phyloP scores from a whole-genome alignment of 2,888 invertebrate species.

The Bursaphelenchus okinawaensis region DNA sequence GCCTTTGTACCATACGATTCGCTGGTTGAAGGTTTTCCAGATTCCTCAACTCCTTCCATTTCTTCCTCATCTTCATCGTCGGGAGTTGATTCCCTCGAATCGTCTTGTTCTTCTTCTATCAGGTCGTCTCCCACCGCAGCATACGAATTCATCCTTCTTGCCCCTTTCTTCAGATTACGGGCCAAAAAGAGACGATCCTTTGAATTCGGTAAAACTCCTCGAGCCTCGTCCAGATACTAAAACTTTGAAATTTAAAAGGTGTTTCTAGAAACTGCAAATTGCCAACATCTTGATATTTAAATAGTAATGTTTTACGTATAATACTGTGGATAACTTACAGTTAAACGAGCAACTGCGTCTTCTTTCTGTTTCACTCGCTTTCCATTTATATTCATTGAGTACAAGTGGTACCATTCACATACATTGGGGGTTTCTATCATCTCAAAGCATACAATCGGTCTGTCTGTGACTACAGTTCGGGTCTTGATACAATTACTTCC shows the following conservation, averaged over 20 bases:
- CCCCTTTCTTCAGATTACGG: not conserved
- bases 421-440: constrained; percentile 9
- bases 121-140: not conserved
- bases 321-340: not conserved
- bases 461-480: not conserved
- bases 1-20: not conserved
- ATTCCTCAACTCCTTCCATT: not conserved
- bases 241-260: no score
- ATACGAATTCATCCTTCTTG: not conserved
- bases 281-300: not conserved
- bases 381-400: not conserved
- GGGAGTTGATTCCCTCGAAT: constrained; percentile 11
- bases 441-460: constrained; percentile 4
- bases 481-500: constrained; percentile 1
- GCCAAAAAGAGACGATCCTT: not conserved
- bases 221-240: constrained; percentile 10
- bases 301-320: not conserved
- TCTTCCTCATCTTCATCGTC: constrained; percentile 6
- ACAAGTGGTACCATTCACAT: constrained; percentile 1
- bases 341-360: not conserved
- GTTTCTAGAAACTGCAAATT: no score
- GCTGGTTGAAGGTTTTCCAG: not conserved
- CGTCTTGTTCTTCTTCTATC: constrained; percentile 7
- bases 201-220: not conserved
- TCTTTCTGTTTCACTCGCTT: no score